A percentile compares a stretch with the other conserved stretches of the same genome.
Evolutionary conservation across 2,888 invertebrate species (phyloP).

Genomic region (Rhagonycha lutea): DNA sequence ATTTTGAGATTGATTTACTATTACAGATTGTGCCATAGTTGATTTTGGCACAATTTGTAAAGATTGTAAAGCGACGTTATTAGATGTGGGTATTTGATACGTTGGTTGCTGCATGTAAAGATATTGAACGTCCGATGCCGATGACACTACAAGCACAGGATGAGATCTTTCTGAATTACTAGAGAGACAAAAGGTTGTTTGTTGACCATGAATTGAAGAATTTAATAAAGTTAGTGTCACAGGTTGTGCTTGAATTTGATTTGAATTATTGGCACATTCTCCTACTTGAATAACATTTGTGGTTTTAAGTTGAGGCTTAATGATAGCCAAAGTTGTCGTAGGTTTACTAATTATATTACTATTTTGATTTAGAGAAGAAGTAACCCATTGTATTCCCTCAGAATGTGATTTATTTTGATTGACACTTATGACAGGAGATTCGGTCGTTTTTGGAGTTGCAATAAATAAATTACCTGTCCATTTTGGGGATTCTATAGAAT

Average conservation of each 20-base stretch:
- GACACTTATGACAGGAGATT: constrained; percentile 10
- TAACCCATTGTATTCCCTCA: constrained; percentile 40
- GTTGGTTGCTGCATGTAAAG: constrained; percentile 54
- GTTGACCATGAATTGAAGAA: constrained; percentile 44
- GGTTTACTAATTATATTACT: constrained; percentile 41
- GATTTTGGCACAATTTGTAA: constrained; percentile 49
- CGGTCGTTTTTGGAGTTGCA: constrained; percentile 23
- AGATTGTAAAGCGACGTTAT: constrained; percentile 45
- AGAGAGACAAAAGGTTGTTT: constrained; percentile 47
- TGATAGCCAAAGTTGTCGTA: constrained; percentile 46
- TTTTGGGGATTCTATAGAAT: constrained; percentile 30
- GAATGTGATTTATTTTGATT: constrained; percentile 9
- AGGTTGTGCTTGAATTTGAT: constrained; percentile 50
- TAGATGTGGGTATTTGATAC: constrained; percentile 57
- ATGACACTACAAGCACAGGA: constrained; percentile 52
- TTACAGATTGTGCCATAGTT: constrained; percentile 58
- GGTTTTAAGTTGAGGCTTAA: constrained; percentile 48
- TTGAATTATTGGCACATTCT: constrained; percentile 43
- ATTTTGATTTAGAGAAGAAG: constrained; percentile 39
- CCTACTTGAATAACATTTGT: constrained; percentile 47
- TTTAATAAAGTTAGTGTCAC: constrained; percentile 52
- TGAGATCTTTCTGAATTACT: constrained; percentile 46
- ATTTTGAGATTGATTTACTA: constrained; percentile 58
- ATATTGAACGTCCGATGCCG: constrained; percentile 53
- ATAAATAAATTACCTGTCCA: constrained; percentile 36